Base-by-base conservation (phyloP, 2,888 invertebrate genomes). In the Noctua janthina region DNA sequence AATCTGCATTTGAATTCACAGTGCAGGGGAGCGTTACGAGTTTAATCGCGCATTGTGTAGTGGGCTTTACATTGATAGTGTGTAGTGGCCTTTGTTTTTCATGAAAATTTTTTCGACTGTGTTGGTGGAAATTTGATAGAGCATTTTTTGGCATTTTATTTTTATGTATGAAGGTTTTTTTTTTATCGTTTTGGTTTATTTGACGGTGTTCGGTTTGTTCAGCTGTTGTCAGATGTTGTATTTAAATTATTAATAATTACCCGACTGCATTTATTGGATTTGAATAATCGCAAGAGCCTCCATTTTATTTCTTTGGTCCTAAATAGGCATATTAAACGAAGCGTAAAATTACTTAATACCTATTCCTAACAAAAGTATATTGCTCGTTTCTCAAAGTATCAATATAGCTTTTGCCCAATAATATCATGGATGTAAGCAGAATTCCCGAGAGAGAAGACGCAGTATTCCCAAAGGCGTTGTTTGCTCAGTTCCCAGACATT, bases 11-110 rank as follows among this genome's bases (percentile, higher is more conserved):
- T 81, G 77, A 83, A 84, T 81, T 70, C 77, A 78, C 29, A 86
- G 59, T 76, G 83, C 77, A 74, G 54, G 17, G 39, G 43, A 78
- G 69, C 79, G 86, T 75, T 78, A 77, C 69, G 76, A 66, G 83
- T 82, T 82, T 84, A 89, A 89, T 89, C 76, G 86, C 49, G 76
- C 79, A 81, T 66, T 80, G 89, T 80, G 72, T 80, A 69, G 78
- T 69, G 59, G 67, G 54, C 78, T 80, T 82, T 83, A 81, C 46
- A 39, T n/a, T 81, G 82, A 70, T 75, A 74, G 70, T 77, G 84
- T 79, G 71, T 67, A 70, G 66, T 43, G 6, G 66, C 56, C 69
- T 67, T 79, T 69, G 64, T 84, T 79, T 83, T 66, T 68, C 62
- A 39, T 70, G 66, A 64, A 76, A 17, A 68, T 69, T 66, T 29